These are phyloP conservation scores for Acyrthosiphon pisum DNA, from an alignment of 1,140 invertebrate species.

Conservation along the genomic window DNA sequence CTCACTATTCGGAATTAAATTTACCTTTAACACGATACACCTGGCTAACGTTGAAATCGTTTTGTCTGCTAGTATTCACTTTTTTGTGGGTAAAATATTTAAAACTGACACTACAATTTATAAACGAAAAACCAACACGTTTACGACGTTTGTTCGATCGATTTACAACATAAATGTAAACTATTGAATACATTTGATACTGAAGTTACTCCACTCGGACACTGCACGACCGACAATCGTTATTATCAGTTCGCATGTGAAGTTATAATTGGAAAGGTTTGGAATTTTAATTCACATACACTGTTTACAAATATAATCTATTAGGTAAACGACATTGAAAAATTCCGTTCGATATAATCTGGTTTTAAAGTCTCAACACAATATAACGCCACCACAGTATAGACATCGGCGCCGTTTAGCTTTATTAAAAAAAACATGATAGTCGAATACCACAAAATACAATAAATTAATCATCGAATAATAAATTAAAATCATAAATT, in stretches of 20 bases:
- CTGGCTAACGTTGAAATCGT: slow-evolving; percentile 1
- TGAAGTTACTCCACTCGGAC: neutral
- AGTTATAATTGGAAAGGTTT: slow-evolving; percentile 23
- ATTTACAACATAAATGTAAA: slow-evolving; percentile 33
- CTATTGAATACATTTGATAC: slow-evolving; percentile 42
- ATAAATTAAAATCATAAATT: slow-evolving; percentile 5
- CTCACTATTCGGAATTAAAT: neutral
- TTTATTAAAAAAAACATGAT: neutral
- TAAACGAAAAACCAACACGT: neutral
- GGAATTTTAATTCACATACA: slow-evolving; percentile 15
- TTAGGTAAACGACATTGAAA: slow-evolving; percentile 3
- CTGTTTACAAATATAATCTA: neutral
- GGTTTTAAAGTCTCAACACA: neutral
- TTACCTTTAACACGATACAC: slow-evolving; percentile 35
- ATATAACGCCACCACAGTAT: neutral
- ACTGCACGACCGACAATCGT: neutral
- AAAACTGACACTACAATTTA: neutral
- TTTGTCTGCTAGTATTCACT: neutral
- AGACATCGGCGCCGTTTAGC: neutral
- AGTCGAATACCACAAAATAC: neutral
- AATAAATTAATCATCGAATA: neutral
- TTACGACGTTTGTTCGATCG: neutral
- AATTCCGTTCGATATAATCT: neutral
- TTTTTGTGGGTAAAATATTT: neutral
- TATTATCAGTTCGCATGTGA: neutral